Conservation (phyloP, 2,797 vertebrate species). For the Malurus leucopterus region DNA sequence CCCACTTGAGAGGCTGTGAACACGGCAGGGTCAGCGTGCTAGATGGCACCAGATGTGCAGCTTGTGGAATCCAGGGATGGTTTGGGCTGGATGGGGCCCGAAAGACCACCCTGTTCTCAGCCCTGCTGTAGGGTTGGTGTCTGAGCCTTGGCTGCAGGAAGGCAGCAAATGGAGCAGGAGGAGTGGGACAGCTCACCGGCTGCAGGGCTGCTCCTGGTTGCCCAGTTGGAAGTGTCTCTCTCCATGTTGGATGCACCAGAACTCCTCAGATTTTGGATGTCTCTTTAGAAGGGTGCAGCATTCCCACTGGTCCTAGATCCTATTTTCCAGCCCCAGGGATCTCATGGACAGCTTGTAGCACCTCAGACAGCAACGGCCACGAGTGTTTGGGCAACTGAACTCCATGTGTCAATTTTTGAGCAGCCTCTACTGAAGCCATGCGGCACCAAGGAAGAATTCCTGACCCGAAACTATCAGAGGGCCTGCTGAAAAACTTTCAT, state of each 20-base stretch:
- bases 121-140: background rate
- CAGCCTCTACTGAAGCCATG: background rate
- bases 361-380: background rate
- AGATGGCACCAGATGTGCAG: background rate
- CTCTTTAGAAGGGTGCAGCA: background rate
- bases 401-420: background rate
- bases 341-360: background rate
- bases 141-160: background rate
- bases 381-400: accelerated
- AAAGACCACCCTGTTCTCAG: background rate
- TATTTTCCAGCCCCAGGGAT: background rate
- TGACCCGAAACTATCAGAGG: background rate
- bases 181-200: background rate
- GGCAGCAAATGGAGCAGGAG: background rate
- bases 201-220: accelerated
- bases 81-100: background rate
- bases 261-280: background rate
- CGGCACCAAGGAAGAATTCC: background rate
- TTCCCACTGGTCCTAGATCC: background rate
- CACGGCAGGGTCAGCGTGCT: accelerated
- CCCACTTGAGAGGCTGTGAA: accelerated
- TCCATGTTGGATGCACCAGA: background rate
- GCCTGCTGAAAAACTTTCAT: background rate
- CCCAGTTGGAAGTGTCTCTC: background rate
- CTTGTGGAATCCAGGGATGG: background rate